Evolutionary conservation across 1,140 invertebrate genomes (phyloP).

Genomic region (Cydia pomonella): DNA sequence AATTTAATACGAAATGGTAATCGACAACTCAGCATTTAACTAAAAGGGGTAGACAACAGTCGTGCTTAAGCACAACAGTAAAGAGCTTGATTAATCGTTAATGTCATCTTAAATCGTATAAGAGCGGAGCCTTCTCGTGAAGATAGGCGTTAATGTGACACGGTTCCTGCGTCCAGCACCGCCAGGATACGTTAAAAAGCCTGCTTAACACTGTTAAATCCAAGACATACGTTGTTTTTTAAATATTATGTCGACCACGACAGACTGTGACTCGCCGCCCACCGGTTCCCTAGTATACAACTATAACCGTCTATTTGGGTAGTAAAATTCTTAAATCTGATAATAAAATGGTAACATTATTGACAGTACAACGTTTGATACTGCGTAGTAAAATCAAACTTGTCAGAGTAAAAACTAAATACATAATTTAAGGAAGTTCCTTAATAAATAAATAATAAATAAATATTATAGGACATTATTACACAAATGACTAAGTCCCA

Average conservation of each 20-base stretch:
- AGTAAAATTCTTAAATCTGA: slow-evolving; percentile 58
- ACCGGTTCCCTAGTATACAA: slow-evolving; percentile 15
- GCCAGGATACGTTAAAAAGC: background rate
- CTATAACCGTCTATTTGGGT: slow-evolving; percentile 41
- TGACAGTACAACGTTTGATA: slow-evolving; percentile 48
- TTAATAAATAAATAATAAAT: too few species aligned
- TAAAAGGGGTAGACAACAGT: background rate
- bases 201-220: background rate
- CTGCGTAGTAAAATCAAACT: slow-evolving; percentile 35
- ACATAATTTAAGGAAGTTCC: too few species aligned
- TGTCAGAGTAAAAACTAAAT: background rate
- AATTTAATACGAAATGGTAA: too few species aligned
- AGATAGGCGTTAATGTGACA: slow-evolving; percentile 35
- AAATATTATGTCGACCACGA: background rate
- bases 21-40: background rate
- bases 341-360: slow-evolving; percentile 66
- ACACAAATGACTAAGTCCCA: too few species aligned
- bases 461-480: too few species aligned
- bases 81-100: slow-evolving; percentile 52
- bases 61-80: slow-evolving; percentile 38
- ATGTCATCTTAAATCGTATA: slow-evolving; percentile 40
- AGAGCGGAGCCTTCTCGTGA: slow-evolving; percentile 40
- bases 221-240: background rate
- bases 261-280: slow-evolving; percentile 1
- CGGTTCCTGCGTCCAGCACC: background rate